Conservation (phyloP, 2,113 vertebrate species). For the Notiomystis cincta region DNA sequence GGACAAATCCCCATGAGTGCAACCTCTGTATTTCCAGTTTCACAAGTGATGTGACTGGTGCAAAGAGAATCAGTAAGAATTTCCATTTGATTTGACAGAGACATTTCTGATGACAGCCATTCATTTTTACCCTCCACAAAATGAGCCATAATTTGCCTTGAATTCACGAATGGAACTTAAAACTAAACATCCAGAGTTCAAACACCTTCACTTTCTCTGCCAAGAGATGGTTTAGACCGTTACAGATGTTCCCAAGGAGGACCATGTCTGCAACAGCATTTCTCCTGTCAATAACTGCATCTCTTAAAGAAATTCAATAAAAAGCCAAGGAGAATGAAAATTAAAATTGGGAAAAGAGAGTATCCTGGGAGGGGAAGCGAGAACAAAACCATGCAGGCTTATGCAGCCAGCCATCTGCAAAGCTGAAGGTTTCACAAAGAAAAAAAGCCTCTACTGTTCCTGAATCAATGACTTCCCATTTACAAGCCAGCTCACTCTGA, state of each 20-base stretch:
- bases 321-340: background rate
- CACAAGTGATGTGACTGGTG: background rate
- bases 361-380: conserved; percentile 36
- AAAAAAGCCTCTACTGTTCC: conserved; percentile 71
- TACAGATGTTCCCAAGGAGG: background rate
- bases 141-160: background rate
- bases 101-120: background rate
- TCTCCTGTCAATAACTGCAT: background rate
- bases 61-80: background rate
- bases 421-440: conserved; percentile 69
- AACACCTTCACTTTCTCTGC: background rate
- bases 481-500: conserved; percentile 19
- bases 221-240: background rate
- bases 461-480: conserved; percentile 75
- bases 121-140: background rate
- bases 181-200: background rate
- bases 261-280: background rate
- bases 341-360: background rate
- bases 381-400: conserved; percentile 67
- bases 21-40: background rate
- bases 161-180: background rate
- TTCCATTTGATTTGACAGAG: background rate
- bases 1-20: background rate
- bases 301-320: background rate
- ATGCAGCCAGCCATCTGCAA: conserved; percentile 71